phyloP scores from a whole-genome alignment of 2,888 invertebrate genomes.

The Torymus tubicola region DNA sequence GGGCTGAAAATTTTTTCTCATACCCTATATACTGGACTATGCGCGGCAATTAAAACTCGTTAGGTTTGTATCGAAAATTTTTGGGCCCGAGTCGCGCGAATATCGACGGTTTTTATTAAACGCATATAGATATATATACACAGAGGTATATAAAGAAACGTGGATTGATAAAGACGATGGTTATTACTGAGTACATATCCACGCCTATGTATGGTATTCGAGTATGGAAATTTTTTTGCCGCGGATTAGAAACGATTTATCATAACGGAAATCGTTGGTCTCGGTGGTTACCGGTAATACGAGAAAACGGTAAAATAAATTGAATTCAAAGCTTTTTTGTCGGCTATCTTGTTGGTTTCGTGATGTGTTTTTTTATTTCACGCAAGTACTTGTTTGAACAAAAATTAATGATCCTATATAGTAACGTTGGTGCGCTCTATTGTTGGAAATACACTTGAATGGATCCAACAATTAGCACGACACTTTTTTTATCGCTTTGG shows the following conservation, averaged over 20 bases:
- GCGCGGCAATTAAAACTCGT: background rate
- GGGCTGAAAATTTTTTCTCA: conserved; percentile 10
- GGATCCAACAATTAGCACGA: background rate
- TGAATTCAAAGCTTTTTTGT: background rate
- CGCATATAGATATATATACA: no score
- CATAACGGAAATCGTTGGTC: conserved; percentile 5
- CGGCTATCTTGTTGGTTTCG: no score
- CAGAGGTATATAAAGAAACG: background rate
- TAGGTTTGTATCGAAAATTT: conserved; percentile 1
- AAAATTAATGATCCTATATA: no score
- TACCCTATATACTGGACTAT: no score
- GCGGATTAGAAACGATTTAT: conserved; percentile 15
- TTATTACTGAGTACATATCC: background rate
- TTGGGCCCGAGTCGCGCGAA: conserved; percentile 1
- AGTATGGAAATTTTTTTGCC: background rate
- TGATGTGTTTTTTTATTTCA: no score
- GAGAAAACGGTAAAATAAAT: background rate
- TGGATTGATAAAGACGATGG: conserved; percentile 31
- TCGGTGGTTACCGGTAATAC: conserved; percentile 11
- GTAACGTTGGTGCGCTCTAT: background rate
- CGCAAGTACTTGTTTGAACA: no score
- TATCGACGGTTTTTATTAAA: background rate
- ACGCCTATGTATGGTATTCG: conserved; percentile 16
- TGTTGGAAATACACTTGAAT: conserved; percentile 16
- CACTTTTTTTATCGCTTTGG: background rate